Evolutionary conservation across 2,888 invertebrate genomes (phyloP), one percentile per base, ranked within the genome.

Genomic region (Autographa pulchrina): DNA sequence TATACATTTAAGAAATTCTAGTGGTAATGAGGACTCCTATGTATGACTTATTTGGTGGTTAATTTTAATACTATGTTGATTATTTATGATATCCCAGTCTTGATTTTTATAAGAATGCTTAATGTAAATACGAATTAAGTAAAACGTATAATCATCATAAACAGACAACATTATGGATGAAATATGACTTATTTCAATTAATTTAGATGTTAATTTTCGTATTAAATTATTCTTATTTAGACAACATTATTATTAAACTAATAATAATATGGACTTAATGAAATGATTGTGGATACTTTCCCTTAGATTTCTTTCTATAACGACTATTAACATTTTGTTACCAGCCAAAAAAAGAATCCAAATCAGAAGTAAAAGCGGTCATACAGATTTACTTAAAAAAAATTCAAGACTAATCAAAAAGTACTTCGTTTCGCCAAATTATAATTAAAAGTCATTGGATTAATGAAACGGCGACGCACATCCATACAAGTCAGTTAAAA

Each of bases 401-500:
- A 31, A 2, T 25, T 58, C 14, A 16, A 31, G 25, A 13, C 48
- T 56, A 25, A 56, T 56, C 25, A 38, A 54, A 60, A 20, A 2
- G 38, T n/a, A 41, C 62, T 18, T 43, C 35, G 62, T 64, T 43
- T 64, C 5, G 11, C 14, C 60, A 62, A 35, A 41, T 68, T 59
- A 48, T 52, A 68, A 68, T 71, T 56, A 70, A 70, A 66, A 62
- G 20, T 48, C 59, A 62, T 70, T 25, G 61, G 58, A 41, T 66
- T 62, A 65, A 68, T 48, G 69, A 67, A 77, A 70, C 25, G 6
- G 41, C 56, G 11, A n/a, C 65, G 20, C 59, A 74, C 59, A 59
- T 54, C 68, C 65, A 0, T 66, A 64, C 13, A 65, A 25, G 62
- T 65, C 32, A 43, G 9, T 20, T 48, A 16, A 58, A 64, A 20